Evolutionary conservation across 2,888 invertebrate species (phyloP).

Genomic region (Sphaerophoria taeniata): DNA sequence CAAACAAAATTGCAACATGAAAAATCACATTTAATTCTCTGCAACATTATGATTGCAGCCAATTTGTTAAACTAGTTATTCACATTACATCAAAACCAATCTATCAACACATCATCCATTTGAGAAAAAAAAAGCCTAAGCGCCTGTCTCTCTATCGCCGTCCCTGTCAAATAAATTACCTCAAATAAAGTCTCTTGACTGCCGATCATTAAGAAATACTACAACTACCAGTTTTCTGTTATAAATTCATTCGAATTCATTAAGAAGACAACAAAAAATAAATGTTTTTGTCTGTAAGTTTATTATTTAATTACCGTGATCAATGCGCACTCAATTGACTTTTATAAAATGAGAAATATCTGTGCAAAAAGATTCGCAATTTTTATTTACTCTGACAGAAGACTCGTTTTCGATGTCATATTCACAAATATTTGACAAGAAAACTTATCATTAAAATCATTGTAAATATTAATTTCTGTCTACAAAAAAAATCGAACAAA

Average conservation of each 20-base stretch:
- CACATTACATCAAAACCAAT: conserved; percentile 35
- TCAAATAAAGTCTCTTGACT: conserved; percentile 53
- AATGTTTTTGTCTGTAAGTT: conserved; percentile 31
- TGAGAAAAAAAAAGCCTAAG: conserved; percentile 17
- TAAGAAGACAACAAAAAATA: conserved; percentile 32
- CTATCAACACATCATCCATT: conserved; percentile 69
- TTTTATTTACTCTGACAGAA: conserved; percentile 67
- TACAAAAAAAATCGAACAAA: not conserved
- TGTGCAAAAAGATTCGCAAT: conserved; percentile 14
- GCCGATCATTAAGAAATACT: conserved; percentile 59
- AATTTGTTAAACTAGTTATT: conserved; percentile 54
- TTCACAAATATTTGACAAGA: conserved; percentile 54
- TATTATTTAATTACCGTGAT: conserved; percentile 71
- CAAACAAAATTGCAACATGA: conserved; percentile 37
- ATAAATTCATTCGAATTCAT: conserved; percentile 69
- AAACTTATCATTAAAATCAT: conserved; percentile 67
- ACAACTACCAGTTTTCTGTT: conserved; percentile 54
- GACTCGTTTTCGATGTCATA: conserved; percentile 53
- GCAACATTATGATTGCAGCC: conserved; percentile 30
- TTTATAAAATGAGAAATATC: conserved; percentile 26
- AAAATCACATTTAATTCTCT: conserved; percentile 41
- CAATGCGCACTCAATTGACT: conserved; percentile 72
- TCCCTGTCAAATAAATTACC: conserved; percentile 66
- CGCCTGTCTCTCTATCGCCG: not conserved
- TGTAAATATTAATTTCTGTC: conserved; percentile 63